Base-by-base conservation (phyloP, 2,797 vertebrate genomes). In the Coendou prehensilis region DNA sequence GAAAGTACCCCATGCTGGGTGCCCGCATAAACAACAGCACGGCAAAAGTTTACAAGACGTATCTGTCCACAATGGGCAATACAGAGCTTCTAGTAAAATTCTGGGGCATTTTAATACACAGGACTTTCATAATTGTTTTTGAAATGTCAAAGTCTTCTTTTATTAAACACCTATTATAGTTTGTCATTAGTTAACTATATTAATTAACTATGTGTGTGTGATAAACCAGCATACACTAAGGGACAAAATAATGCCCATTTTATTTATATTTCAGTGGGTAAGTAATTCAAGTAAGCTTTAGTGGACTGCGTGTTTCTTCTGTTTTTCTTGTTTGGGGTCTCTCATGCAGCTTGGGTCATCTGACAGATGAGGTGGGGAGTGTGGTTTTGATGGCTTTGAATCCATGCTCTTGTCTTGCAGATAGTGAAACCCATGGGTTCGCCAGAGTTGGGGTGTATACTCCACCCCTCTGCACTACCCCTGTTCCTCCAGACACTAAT, bases 31-130 rank as follows among this genome's bases (percentile, higher is more conserved):
- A 57, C 37, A 81, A 84, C 18, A 6, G 41, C n/a, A 1, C 45
- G 8, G 8, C 30, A 80, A 37, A 82, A 81, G 80, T 76, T 82
- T 67, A 28, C 1, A 79, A 92, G 50, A 63, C 6, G 28, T 20
- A 84, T n/a, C 54, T 50, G 81, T 2, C 0, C 20, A 47, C 0
- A 26, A 28, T 37, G 59, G 23, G 14, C 2, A 80, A 56, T 26
- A 87, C 95, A 87, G 56, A 11, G 1, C 54, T 64, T 52, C 37
- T n/a, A 67, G 79, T 6, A 76, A 61, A 91, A 87, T 18, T 75
- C 6, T 50, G 26, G 86, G 50, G 30, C 71, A 79, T 75, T 79
- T 93, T 50, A 79, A 56, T 15, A n/a, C 93, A 82, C 84, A 86
- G 23, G 69, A 52, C 1, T 15, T 95, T 75, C 78, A 30, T 2